phyloP scores from a whole-genome alignment of 2,888 invertebrate genomes.

The Epistrophe eligans region DNA sequence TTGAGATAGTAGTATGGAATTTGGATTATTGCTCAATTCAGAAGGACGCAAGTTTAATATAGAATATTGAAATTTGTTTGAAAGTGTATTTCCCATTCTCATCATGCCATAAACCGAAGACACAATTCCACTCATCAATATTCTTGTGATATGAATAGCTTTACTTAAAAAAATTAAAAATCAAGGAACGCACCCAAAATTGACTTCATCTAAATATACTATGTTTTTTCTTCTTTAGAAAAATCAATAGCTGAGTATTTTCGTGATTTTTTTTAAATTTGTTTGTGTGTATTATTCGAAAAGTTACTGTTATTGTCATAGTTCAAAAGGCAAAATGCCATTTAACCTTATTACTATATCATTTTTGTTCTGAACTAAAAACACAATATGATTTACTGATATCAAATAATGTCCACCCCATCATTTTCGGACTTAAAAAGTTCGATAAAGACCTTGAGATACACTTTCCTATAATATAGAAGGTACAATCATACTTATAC shows the following conservation, averaged over 20 bases:
- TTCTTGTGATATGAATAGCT: no score
- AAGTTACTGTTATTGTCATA: neutral
- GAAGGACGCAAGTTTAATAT: no score
- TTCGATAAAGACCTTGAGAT: no score
- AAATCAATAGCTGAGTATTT: neutral
- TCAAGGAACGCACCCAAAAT: no score
- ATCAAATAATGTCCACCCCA: constrained; percentile 46
- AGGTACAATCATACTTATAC: neutral
- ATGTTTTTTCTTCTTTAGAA: neutral
- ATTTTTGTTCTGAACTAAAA: constrained; percentile 23
- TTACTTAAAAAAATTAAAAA: no score
- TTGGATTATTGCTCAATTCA: no score
- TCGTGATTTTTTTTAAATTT: neutral
- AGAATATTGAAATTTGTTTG: no score
- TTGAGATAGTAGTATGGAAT: no score
- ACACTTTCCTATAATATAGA: constrained; percentile 18
- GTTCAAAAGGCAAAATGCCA: constrained; percentile 10
- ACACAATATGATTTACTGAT: constrained; percentile 65
- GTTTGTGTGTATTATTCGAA: neutral
- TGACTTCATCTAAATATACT: no score
- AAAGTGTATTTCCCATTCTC: no score
- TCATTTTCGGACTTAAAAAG: neutral
- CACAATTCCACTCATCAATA: no score
- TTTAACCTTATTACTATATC: constrained; percentile 39
- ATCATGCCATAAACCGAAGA: no score